Percentiles rank a stretch among this genome's conserved stretches.
Evolutionary conservation across 2,888 invertebrate species (phyloP).

Genomic region (Sesamia inferens): DNA sequence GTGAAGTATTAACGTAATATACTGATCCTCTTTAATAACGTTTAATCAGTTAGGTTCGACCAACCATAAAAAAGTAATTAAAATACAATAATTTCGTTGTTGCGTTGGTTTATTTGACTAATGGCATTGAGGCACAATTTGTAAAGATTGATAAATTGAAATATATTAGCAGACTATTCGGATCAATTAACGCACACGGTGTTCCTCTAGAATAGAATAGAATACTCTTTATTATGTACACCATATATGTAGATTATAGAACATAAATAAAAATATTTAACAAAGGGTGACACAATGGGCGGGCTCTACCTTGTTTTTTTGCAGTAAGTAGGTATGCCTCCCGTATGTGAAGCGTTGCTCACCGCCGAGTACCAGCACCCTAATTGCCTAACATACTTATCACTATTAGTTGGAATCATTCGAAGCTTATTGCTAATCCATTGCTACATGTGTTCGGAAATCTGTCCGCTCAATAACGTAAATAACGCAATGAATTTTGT

Average conservation of each 20-base stretch:
- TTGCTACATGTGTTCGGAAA: no score
- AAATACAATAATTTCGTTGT: slow-evolving; percentile 14
- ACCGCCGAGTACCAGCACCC: no score
- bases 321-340: not conserved
- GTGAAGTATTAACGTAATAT: not conserved
- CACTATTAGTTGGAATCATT: no score
- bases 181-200: slow-evolving; percentile 4
- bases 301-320: slow-evolving; percentile 3
- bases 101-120: slow-evolving; percentile 12
- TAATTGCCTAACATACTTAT: no score
- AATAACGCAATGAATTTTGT: no score
- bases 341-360: not conserved
- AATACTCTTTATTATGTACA: no score
- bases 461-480: no score
- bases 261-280: no score
- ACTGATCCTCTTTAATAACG: not conserved
- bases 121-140: not conserved
- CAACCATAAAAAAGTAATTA: slow-evolving; percentile 3
- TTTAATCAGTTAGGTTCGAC: not conserved
- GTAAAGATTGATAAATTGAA: slow-evolving; percentile 40
- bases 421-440: no score
- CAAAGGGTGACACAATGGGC: no score
- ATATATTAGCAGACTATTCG: slow-evolving; percentile 26
- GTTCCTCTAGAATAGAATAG: no score
- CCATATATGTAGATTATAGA: no score